These are phyloP conservation scores for Cyclura pinguis DNA, from an alignment of 2,797 vertebrate genomes.

Conservation along the genomic window DNA sequence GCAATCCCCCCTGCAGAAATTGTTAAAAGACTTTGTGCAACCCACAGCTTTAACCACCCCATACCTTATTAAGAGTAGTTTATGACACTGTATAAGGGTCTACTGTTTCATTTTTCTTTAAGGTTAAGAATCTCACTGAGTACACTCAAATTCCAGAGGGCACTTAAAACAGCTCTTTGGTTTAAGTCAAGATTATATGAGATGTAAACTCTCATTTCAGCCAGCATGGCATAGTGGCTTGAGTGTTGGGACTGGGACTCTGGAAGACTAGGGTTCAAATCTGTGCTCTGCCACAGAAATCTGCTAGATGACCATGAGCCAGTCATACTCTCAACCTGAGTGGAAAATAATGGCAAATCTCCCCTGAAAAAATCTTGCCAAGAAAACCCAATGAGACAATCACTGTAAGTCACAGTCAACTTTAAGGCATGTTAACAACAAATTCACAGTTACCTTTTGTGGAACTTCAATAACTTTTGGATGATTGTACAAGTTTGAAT, in stretches of 20 bases:
- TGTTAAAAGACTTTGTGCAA: no score
- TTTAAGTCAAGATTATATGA: constrained; percentile 2
- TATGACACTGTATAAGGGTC: background rate
- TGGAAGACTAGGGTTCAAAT: no score
- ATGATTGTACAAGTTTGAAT: constrained; percentile 96
- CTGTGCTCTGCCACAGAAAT: no score
- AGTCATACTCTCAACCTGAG: no score
- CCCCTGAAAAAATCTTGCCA: no score
- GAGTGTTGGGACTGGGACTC: no score
- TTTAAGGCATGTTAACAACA: no score
- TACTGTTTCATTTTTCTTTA: background rate
- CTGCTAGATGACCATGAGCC: no score
- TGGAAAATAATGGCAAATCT: no score
- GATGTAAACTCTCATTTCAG: constrained; percentile 16
- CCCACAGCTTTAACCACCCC: background rate
- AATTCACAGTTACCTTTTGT: constrained; percentile 83
- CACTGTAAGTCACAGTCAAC: no score
- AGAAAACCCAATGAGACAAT: no score
- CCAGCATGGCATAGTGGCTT: no score
- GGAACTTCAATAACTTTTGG: constrained; percentile 93
- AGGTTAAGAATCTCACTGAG: background rate
- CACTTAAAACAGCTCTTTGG: background rate
- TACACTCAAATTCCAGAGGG: background rate
- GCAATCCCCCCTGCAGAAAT: background rate
- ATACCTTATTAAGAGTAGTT: background rate